Evolutionary conservation across 1,140 invertebrate species (phyloP), one percentile per base, ranked within the genome.

Genomic region (Psilanteris sp.): DNA sequence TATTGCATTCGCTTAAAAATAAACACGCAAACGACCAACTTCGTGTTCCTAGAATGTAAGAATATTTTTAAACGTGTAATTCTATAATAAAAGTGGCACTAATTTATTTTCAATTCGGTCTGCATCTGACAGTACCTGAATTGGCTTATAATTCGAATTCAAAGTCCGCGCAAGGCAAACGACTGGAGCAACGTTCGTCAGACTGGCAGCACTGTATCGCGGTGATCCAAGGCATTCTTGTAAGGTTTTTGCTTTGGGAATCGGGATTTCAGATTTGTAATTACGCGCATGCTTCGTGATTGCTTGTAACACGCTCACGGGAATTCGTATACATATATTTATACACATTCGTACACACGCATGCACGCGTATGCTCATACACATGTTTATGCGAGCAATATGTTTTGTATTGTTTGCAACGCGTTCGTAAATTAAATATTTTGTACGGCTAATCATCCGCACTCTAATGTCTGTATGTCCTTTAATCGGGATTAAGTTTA

Each of bases 391-490:
- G 4, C 14, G 24, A 26, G 32, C 24, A 26, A 41, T 64, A 32
- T 48, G 48, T 54, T 54, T 66, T 44, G 37, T 44, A 48, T 26
- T 24, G 27, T 73, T 24, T 37, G 39, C 48, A 50, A 59, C 18
- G 41, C 20, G 32, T 31, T 43, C 20, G 10, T 67, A 67, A 61
- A 61, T 44, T 13, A 71, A 54, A 27, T 37, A 43, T 26, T 62
- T 64, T 54, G 7, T 37, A 13, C 46, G 13, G 8, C 27, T 24
- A 34, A 55, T 44, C 34, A 13, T 1, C 6, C 3, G 9, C 37
- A 29, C 24, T 66, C 64, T 73, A 66, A 71, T 71, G 59, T 59
- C 64, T 62, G 52, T 50, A 54, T 48, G 41, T 50, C 14, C 27
- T 4, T 16, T 26, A 14, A 9, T 34, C 34, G 18, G 10, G 29